phyloP scores from a whole-genome alignment of 2,888 invertebrate species.

The Hyposoter dolosus region DNA sequence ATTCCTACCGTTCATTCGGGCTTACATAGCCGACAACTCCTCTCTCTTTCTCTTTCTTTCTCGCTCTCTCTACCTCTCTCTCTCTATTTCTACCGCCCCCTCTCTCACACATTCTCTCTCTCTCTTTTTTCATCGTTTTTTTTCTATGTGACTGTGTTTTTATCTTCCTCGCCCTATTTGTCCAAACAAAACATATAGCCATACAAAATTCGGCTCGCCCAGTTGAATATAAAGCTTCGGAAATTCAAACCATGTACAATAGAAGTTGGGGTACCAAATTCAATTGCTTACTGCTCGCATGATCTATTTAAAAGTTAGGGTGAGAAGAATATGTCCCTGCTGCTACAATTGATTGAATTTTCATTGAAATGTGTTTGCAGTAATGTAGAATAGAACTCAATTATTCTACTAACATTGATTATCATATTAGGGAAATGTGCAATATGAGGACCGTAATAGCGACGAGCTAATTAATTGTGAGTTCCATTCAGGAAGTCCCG shows the following conservation, averaged over 20 bases:
- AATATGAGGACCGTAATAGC: no score
- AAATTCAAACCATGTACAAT: slow-evolving; percentile 9
- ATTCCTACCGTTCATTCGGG: slow-evolving; percentile 62
- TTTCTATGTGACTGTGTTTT: slow-evolving; percentile 61
- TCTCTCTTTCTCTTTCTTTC: slow-evolving; percentile 17
- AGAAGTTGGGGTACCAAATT: background rate
- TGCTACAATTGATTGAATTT: slow-evolving; percentile 1
- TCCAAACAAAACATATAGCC: slow-evolving; percentile 53
- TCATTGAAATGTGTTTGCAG: background rate
- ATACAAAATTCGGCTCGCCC: slow-evolving; percentile 29
- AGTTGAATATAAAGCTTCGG: slow-evolving; percentile 29
- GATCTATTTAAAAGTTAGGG: slow-evolving; percentile 14
- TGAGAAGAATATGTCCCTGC: background rate
- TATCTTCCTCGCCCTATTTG: slow-evolving; percentile 48
- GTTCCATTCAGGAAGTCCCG: no score
- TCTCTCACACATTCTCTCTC: slow-evolving; percentile 15
- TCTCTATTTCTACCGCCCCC: slow-evolving; percentile 55
- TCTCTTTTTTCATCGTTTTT: background rate
- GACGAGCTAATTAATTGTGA: no score
- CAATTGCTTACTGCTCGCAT: slow-evolving; percentile 23
- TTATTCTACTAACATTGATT: no score
- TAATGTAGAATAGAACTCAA: background rate
- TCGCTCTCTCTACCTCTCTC: slow-evolving; percentile 29
- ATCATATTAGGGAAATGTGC: no score
- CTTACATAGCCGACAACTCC: slow-evolving; percentile 62